Conservation (phyloP, 1,140 invertebrate genomes). For the Drosophila bocki region DNA sequence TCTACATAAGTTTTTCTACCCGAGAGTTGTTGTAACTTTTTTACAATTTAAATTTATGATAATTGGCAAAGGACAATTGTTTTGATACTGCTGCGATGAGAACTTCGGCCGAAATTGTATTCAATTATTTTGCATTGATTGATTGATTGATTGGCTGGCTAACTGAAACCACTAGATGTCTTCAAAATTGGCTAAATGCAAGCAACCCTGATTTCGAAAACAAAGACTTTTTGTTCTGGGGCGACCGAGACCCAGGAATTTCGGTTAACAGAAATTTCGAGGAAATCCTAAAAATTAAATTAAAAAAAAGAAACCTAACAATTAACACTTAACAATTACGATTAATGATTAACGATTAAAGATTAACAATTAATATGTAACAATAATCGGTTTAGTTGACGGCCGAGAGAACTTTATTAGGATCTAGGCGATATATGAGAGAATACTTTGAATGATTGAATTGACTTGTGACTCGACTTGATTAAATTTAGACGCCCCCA, state of each 20-base stretch:
- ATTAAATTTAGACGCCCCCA: conserved; percentile 43
- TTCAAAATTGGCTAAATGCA: conserved; percentile 76
- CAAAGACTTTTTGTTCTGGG: conserved; percentile 71
- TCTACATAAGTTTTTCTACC: conserved; percentile 83
- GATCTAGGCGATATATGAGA: conserved; percentile 48
- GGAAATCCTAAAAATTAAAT: conserved; percentile 24
- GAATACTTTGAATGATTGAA: conserved; percentile 47
- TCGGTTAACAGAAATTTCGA: conserved; percentile 39
- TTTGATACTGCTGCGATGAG: conserved; percentile 56
- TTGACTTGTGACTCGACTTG: conserved; percentile 42
- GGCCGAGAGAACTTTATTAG: conserved; percentile 38
- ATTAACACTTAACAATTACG: conserved; percentile 5
- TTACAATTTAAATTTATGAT: conserved; percentile 73
- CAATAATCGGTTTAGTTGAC: conserved; percentile 53
- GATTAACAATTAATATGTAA: conserved; percentile 49
- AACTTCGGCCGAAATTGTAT: conserved; percentile 59
- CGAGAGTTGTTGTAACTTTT: conserved; percentile 76
- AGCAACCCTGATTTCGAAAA: conserved; percentile 58
- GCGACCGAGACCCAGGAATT: conserved; percentile 13
- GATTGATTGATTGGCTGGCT: conserved; percentile 37
- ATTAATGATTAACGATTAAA: conserved; percentile 21
- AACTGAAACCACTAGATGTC: conserved; percentile 75
- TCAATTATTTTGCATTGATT: conserved; percentile 60
- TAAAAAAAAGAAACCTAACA: too few species aligned
- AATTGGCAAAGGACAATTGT: conserved; percentile 70